A percentile compares a stretch with the other conserved stretches of the same genome.
Conservation (phyloP, 2,888 invertebrate species). For the Margaritifera margaritifera region DNA sequence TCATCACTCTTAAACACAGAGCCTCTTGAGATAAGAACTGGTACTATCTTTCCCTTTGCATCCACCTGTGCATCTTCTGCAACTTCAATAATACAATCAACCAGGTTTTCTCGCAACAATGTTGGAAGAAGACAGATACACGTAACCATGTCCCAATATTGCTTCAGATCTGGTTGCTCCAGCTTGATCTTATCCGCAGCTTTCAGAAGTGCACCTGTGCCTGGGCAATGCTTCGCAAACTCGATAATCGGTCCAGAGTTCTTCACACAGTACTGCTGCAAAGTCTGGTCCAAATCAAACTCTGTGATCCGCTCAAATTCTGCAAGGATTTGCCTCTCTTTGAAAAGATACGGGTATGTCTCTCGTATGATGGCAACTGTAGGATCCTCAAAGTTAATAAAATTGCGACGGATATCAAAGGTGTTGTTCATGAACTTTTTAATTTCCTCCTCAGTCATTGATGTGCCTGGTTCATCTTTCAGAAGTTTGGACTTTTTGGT, state of each 20-base stretch:
- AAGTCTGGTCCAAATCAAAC: slow-evolving; percentile 63
- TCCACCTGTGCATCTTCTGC: slow-evolving; percentile 61
- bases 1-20: slow-evolving; percentile 65
- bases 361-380: slow-evolving; percentile 58
- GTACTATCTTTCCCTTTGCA: slow-evolving; percentile 64
- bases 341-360: slow-evolving; percentile 60
- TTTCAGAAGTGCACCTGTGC: slow-evolving; percentile 54
- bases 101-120: slow-evolving; percentile 61
- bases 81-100: slow-evolving; percentile 63
- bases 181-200: slow-evolving; percentile 61
- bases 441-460: slow-evolving; percentile 55
- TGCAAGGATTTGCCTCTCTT: slow-evolving; percentile 58
- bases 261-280: slow-evolving; percentile 65
- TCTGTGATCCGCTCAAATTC: slow-evolving; percentile 64
- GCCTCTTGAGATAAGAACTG: slow-evolving; percentile 64
- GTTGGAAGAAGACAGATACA: slow-evolving; percentile 62
- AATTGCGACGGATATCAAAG: slow-evolving; percentile 60
- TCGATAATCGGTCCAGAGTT: slow-evolving; percentile 60
- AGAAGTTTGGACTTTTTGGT: slow-evolving; percentile 29
- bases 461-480: slow-evolving; percentile 34
- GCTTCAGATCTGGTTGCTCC: slow-evolving; percentile 59
- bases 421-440: slow-evolving; percentile 60
- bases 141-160: slow-evolving; percentile 69
- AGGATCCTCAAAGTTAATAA: slow-evolving; percentile 62
- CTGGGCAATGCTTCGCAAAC: slow-evolving; percentile 51